Evolutionary conservation across 2,113 vertebrate species (phyloP), one percentile per base, ranked within the genome.

Genomic region (Vanacampus margaritifer): DNA sequence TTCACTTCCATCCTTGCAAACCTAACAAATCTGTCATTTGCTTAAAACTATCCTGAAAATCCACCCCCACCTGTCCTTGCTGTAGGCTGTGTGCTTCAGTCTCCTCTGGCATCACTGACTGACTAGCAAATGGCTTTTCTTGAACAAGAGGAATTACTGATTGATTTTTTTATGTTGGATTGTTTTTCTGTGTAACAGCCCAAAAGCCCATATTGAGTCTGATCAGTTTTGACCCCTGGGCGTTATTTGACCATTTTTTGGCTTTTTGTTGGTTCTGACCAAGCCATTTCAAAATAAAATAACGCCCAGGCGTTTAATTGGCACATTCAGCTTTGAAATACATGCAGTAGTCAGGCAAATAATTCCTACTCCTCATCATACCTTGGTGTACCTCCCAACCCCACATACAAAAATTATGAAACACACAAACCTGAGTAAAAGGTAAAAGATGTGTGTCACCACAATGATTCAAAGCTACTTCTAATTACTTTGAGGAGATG

Each of bases 321-420:
- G 87, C 75, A 41, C 74, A 72, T 77, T 86, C 53, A 67, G 76
- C 85, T 89, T 91, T 89, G 89, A 91, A 92, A 89, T 86, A 80
- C 75, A 48, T 74, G 73, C 74, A 67, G 84, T 89, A 87, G 90
- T 90, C 89, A 90, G 83, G 36, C 68, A 65, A 72, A 75, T 73
- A 86, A 86, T 90, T 83, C 82, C 81, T 77, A 76, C 84, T 86
- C 74, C 84, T 88, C 79, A 89, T 81, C 78, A 81, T 88, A 24
- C 75, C 80, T 77, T n/a, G 60, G 84, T 79, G 76, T 64, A 67
- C 81, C 73, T 72, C 72, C 1, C 68, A 56, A 41, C 54, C 69
- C 67, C 68, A 45, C 61, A 48, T 32, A 39, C 10, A 28, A n/a
- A 24, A n/a, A 7, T 24, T 61, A 50, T 48, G 36, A 74, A 76